These are phyloP conservation scores for Chloromyia formosa DNA, from an alignment of 2,888 invertebrate genomes.

Conservation along the genomic window DNA sequence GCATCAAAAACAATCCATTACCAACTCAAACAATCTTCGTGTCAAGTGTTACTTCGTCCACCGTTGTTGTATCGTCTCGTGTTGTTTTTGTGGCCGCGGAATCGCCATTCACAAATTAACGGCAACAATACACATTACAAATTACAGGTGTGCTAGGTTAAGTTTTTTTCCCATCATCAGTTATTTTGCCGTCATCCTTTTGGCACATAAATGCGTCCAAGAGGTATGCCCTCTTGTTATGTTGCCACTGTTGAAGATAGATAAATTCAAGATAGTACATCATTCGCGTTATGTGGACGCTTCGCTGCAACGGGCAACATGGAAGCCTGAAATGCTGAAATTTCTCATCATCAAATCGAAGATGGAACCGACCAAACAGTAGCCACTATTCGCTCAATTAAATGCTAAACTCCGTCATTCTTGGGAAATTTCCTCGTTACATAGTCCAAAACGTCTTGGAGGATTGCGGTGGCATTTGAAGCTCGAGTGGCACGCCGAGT, in stretches of 20 bases:
- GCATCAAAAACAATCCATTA: constrained; percentile 33
- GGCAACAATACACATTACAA: constrained; percentile 37
- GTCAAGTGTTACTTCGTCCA: constrained; percentile 24
- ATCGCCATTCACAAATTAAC: constrained; percentile 33
- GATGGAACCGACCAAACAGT: constrained; percentile 21
- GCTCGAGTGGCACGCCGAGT: neutral
- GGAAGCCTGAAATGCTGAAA: constrained; percentile 21
- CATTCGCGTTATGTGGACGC: neutral
- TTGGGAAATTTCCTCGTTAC: constrained; percentile 26
- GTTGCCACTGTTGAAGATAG: too few relatives aligned
- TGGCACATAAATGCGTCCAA: neutral
- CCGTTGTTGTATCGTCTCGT: neutral
- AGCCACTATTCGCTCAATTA: constrained; percentile 36
- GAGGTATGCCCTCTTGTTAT: neutral
- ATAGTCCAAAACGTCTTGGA: neutral
- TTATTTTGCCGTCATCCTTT: constrained; percentile 29
- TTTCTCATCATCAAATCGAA: constrained; percentile 38
- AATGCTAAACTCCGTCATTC: constrained; percentile 37
- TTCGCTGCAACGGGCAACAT: neutral
- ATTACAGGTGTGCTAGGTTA: constrained; percentile 12
- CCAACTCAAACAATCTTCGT: constrained; percentile 10
- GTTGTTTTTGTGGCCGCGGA: neutral
- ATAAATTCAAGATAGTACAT: constrained; percentile 8
- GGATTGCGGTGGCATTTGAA: constrained; percentile 4
- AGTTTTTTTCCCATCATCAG: constrained; percentile 30